phyloP scores from a whole-genome alignment of 2,888 invertebrate genomes.

The Acanthococcus lagerstroemiae region DNA sequence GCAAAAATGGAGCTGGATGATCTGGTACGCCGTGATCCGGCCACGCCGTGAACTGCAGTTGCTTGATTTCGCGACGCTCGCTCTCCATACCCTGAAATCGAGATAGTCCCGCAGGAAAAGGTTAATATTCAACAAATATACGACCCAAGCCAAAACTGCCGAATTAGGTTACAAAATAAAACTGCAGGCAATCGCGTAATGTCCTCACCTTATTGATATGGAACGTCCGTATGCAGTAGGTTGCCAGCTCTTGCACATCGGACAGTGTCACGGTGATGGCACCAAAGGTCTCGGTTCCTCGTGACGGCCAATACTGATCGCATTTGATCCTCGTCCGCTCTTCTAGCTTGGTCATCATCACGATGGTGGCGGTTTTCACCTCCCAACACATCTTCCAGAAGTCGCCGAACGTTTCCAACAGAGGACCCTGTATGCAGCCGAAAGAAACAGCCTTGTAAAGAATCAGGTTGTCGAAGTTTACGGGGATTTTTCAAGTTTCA shows the following conservation, averaged over 20 bases:
- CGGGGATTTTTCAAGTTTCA: too few species aligned
- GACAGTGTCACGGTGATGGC: conserved; percentile 87
- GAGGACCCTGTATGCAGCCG: conserved; percentile 72
- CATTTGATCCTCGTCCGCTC: conserved; percentile 94
- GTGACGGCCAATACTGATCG: conserved; percentile 94
- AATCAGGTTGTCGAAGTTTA: too few species aligned
- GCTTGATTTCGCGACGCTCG: conserved; percentile 89
- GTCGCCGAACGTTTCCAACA: conserved; percentile 94
- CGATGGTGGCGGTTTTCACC: conserved; percentile 81
- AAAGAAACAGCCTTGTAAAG: not conserved
- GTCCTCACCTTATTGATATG: conserved; percentile 62
- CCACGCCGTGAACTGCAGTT: conserved; percentile 98
- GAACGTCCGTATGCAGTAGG: conserved; percentile 96
- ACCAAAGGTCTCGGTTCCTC: conserved; percentile 91
- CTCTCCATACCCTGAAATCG: conserved; percentile 52
- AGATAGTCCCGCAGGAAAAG: not conserved
- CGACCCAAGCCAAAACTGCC: not conserved
- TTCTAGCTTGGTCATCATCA: conserved; percentile 99
- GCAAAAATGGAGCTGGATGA: conserved; percentile 95
- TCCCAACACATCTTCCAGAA: conserved; percentile 99
- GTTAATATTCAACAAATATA: not conserved
- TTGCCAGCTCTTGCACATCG: conserved; percentile 92
- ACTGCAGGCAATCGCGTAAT: too few species aligned
- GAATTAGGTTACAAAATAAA: not conserved
- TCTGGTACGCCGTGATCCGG: conserved; percentile 99